Conservation (phyloP, 2,113 vertebrate genomes). For the Cisticola juncidis region DNA sequence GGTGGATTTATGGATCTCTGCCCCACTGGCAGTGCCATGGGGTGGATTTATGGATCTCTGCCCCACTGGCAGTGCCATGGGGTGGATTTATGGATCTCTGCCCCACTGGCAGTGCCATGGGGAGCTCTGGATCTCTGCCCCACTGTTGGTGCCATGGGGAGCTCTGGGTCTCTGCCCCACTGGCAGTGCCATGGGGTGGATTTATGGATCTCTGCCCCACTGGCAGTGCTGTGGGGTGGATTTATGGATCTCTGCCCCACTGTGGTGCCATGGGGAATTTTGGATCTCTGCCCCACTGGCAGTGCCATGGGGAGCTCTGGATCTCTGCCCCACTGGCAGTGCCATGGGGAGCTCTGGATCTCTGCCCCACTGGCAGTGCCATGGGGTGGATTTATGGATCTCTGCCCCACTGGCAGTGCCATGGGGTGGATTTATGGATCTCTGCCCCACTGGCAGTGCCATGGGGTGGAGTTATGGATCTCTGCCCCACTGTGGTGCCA, state of each 20-base stretch:
- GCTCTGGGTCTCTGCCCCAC: accelerated
- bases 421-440: not conserved
- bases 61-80: not conserved
- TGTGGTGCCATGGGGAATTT: not conserved
- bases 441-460: not conserved
- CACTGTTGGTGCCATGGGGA: not conserved
- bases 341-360: not conserved
- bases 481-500: not conserved
- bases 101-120: accelerated
- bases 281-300: not conserved
- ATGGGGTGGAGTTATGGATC: too few relatives aligned
- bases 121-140: too few relatives aligned
- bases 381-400: too few relatives aligned
- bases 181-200: accelerated
- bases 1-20: not conserved
- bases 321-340: too few relatives aligned
- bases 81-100: not conserved
- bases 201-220: accelerated
- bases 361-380: not conserved
- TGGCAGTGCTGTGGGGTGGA: not conserved
- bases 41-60: not conserved
- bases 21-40: not conserved
- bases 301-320: too few relatives aligned
- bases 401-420: not conserved
- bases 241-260: too few relatives aligned